Evolutionary conservation across 2,797 vertebrate species (phyloP).

Genomic region (Sebastes kiyomatsui): DNA sequence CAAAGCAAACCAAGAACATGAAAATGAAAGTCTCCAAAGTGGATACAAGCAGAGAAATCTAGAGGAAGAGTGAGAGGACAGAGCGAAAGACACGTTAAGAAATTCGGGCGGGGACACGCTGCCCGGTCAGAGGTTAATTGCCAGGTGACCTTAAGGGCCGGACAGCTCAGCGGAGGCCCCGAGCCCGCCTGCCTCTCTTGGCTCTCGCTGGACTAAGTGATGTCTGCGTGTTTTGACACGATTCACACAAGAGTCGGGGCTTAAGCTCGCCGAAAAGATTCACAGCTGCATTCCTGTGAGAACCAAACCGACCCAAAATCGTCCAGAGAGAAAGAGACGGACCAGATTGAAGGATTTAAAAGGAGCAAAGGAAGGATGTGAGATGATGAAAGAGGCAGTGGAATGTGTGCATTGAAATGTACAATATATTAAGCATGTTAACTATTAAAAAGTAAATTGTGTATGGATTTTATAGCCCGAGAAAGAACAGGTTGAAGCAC

Average conservation of each 20-base stretch:
- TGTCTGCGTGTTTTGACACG: conserved; percentile 82
- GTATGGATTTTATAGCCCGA: not conserved
- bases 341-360: not conserved
- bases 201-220: conserved; percentile 72
- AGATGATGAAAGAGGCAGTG: not conserved
- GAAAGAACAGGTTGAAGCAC: not conserved
- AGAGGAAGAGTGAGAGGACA: conserved; percentile 20
- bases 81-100: conserved; percentile 15
- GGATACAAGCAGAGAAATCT: not conserved
- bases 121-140: conserved; percentile 79
- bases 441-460: not conserved
- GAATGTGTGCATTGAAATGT: not conserved
- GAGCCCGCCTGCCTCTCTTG: conserved; percentile 56
- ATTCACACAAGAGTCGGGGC: conserved; percentile 78
- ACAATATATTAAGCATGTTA: not conserved
- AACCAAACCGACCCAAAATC: conserved; percentile 29
- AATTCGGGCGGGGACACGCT: conserved; percentile 42
- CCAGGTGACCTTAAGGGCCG: conserved; percentile 73
- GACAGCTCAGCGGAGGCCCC: conserved; percentile 64
- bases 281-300: conserved; percentile 75
- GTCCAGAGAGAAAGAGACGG: not conserved
- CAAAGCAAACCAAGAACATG: not conserved
- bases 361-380: not conserved
- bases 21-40: not conserved
- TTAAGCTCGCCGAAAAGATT: conserved; percentile 54